Evolutionary conservation across 2,797 vertebrate species (phyloP).

Genomic region (Morelia viridis): DNA sequence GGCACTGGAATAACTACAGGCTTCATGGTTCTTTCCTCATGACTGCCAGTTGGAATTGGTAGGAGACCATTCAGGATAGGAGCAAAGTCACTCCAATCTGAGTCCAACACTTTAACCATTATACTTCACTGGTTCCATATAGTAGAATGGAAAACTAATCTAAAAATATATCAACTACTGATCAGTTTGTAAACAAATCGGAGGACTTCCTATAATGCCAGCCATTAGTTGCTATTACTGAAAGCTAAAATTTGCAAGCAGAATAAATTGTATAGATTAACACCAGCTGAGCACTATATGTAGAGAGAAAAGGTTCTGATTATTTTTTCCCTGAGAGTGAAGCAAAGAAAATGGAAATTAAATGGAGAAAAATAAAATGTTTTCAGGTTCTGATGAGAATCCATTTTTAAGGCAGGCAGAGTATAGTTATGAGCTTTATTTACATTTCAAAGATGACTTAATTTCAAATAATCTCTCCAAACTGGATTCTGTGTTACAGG

Average conservation of each 20-base stretch:
- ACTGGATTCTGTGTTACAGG: conserved; percentile 32
- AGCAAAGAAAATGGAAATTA: conserved; percentile 39
- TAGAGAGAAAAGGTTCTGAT: conserved; percentile 10
- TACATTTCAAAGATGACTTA: conserved; percentile 64
- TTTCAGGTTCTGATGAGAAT: conserved; percentile 45
- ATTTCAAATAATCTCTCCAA: conserved; percentile 37
- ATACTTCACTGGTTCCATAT: neutral
- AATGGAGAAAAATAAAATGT: conserved; percentile 37
- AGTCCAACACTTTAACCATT: neutral
- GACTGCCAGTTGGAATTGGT: neutral
- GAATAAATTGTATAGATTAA: neutral
- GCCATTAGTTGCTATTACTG: conserved; percentile 22
- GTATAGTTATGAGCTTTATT: conserved; percentile 59
- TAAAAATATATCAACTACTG: neutral
- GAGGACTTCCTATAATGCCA: conserved; percentile 16
- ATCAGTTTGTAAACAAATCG: neutral
- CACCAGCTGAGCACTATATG: conserved; percentile 21
- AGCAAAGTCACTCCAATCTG: neutral
- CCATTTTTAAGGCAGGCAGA: conserved; percentile 50
- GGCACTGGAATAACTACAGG: neutral
- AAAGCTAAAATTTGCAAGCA: conserved; percentile 34
- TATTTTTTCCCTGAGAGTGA: conserved; percentile 37
- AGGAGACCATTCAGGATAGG: neutral
- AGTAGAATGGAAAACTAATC: neutral
- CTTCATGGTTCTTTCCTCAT: neutral